Conservation (phyloP, 1,140 invertebrate species). For the Bombus difficillimus region DNA sequence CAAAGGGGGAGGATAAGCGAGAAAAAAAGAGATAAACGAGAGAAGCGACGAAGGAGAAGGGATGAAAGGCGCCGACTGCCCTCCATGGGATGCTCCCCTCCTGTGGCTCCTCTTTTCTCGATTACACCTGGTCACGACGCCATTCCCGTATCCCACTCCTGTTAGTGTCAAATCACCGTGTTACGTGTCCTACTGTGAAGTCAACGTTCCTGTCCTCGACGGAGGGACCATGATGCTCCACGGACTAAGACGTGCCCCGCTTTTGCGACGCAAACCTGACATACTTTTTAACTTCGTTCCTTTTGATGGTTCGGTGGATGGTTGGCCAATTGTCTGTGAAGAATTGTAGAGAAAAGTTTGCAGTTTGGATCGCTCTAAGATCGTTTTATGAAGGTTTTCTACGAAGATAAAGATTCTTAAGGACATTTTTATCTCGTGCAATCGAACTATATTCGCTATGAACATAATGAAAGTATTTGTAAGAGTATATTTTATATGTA, state of each 20-base stretch:
- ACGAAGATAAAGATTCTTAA: too few relatives aligned
- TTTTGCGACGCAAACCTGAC: conserved; percentile 1
- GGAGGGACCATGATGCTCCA: background rate
- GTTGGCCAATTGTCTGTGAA: background rate
- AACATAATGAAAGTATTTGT: too few relatives aligned
- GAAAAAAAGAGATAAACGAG: conserved; percentile 69
- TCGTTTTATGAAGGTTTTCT: too few relatives aligned
- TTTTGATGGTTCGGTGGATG: too few relatives aligned
- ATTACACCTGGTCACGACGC: conserved; percentile 70
- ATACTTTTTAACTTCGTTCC: background rate
- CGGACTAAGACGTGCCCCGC: background rate
- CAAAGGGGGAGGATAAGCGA: conserved; percentile 61
- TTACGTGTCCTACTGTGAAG: conserved; percentile 40
- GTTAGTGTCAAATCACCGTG: conserved; percentile 62
- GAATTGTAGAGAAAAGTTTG: background rate
- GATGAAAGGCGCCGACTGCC: conserved; percentile 75
- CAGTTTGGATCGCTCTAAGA: too few relatives aligned
- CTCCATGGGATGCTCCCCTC: conserved; percentile 53
- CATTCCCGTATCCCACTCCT: conserved; percentile 52
- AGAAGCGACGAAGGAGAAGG: conserved; percentile 51
- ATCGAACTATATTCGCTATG: too few relatives aligned
- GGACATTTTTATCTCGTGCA: too few relatives aligned
- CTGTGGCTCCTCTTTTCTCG: conserved; percentile 46
- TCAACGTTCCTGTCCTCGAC: conserved; percentile 33
- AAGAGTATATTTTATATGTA: too few relatives aligned